phyloP scores from a whole-genome alignment of 1,140 invertebrate genomes.

The Drosophila pandora region DNA sequence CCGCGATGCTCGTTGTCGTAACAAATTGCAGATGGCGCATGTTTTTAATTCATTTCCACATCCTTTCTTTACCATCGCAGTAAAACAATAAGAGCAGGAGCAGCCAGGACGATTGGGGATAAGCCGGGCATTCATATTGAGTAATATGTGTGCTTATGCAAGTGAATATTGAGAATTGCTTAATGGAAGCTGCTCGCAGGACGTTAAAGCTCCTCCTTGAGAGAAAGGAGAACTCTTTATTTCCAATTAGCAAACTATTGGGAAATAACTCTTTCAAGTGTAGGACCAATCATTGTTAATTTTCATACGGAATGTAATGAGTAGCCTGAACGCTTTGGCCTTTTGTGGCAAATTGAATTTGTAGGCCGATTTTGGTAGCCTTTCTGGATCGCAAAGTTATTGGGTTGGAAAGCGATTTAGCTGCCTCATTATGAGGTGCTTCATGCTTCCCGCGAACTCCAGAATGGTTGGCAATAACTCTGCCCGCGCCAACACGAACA shows the following conservation, averaged over 20 bases:
- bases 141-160: constrained; percentile 51
- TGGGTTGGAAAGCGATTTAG: constrained; percentile 45
- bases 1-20: constrained; percentile 45
- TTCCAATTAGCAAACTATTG: not conserved
- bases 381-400: constrained; percentile 21
- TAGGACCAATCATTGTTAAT: constrained; percentile 1
- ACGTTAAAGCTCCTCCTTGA: not conserved
- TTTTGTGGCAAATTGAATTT: constrained; percentile 37
- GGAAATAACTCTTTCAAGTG: constrained; percentile 10
- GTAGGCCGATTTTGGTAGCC: constrained; percentile 15
- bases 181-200: constrained; percentile 31
- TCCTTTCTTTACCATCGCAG: constrained; percentile 23
- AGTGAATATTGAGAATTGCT: constrained; percentile 48
- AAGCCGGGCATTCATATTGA: constrained; percentile 47
- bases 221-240: constrained; percentile 3
- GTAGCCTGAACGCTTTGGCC: constrained; percentile 5
- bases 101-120: constrained; percentile 7
- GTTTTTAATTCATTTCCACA: constrained; percentile 79
- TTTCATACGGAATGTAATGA: not conserved
- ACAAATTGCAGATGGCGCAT: constrained; percentile 80
- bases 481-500: constrained; percentile 6
- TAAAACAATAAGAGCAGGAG: constrained; percentile 60
- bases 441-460: constrained; percentile 43
- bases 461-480: constrained; percentile 37
- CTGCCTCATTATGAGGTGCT: constrained; percentile 35